Evolutionary conservation across 2,113 vertebrate genomes (phyloP), one percentile per base, ranked within the genome.

Genomic region (Bungarus multicinctus): DNA sequence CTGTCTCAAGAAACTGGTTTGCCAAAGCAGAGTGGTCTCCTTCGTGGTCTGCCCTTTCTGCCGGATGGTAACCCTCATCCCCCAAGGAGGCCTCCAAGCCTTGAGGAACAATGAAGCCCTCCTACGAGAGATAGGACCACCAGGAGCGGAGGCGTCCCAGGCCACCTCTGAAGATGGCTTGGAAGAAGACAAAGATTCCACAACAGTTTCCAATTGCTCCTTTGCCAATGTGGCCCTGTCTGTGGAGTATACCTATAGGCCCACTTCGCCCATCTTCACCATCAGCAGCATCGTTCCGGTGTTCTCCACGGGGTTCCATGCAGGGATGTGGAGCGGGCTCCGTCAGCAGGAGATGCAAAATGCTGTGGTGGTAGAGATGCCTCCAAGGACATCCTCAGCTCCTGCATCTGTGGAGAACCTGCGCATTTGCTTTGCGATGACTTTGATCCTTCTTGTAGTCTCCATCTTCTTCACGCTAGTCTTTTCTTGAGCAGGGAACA

Each of bases 381-480:
- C 93, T 4, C 93, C 92, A 4, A 93, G 92, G 85, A 91, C 95
- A 45, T 88, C 95, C 8, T 34, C 96, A 87, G 87, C 94, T 0
- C 95, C 95, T 5, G 53, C 89, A 53, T 97, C 96, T 9, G 89
- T 97, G 91, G 97, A 97, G 94, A 97, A 96, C 87, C 91, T 97
- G 60, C 96, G 97, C 52, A 96, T 97, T 0, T 96, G 96, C 94
- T 96, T 97, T 3, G 97, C 97, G 0, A 93, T 96, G 39, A 95
- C 95, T 91, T 95, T 97, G 88, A 95, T 97, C 64, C 0, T 97
- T 53, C 95, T 96, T 90, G 96, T 97, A 23, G 93, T 96, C 85
- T 97, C 94, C 18, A 93, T 96, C 60, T 97, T 97, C 94, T 97
- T 97, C 74, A 87, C 96, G 22, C 94, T 97, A 10, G 93, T 97